phyloP scores from a whole-genome alignment of 2,888 invertebrate genomes.

The Drosophila affinis region DNA sequence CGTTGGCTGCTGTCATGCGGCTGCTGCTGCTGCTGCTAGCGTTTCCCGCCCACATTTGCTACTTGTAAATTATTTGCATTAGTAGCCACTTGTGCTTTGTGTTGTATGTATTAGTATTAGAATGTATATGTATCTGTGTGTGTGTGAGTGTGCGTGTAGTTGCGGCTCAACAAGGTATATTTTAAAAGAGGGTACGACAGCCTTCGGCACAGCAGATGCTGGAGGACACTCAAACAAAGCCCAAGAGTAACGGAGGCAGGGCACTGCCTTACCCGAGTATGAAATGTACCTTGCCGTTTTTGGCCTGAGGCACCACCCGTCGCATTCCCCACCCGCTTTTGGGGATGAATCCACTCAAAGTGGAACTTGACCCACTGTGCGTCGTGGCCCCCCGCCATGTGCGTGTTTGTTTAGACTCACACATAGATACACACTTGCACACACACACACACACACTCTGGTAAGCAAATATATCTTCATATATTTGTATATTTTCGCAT shows the following conservation, averaged over 20 bases:
- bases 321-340: slow-evolving; percentile 12
- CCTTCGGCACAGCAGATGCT: too few relatives aligned
- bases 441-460: background rate
- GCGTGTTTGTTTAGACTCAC: slow-evolving; percentile 69
- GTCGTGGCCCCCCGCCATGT: slow-evolving; percentile 56
- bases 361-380: slow-evolving; percentile 56
- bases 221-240: background rate
- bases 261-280: background rate
- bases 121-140: slow-evolving; percentile 27
- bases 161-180: slow-evolving; percentile 42
- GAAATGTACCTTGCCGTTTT: background rate
- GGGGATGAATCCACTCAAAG: slow-evolving; percentile 38
- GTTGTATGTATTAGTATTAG: slow-evolving; percentile 23
- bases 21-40: slow-evolving; percentile 48
- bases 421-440: background rate
- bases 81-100: slow-evolving; percentile 80
- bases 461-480: too few relatives aligned
- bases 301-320: background rate
- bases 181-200: background rate
- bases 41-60: slow-evolving; percentile 73
- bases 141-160: slow-evolving; percentile 56
- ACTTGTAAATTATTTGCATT: slow-evolving; percentile 82
- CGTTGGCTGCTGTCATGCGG: slow-evolving; percentile 45
- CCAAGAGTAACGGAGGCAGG: background rate
- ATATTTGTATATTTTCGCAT: slow-evolving; percentile 57